These are phyloP conservation scores for Notodonta dromedarius DNA, from an alignment of 2,888 invertebrate genomes.

Conservation along the genomic window DNA sequence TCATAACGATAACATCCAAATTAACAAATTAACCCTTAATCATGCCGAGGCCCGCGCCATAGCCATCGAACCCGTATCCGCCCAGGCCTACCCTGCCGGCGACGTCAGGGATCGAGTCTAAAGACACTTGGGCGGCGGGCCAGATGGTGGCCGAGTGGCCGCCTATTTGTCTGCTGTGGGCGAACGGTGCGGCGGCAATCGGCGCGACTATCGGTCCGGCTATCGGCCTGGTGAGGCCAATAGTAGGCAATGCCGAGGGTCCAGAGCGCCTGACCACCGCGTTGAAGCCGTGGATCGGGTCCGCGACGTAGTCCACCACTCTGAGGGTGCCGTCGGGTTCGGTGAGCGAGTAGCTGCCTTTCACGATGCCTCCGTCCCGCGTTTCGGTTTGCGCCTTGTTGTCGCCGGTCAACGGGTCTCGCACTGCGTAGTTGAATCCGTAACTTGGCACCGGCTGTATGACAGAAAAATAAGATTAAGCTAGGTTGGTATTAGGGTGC, in stretches of 20 bases:
- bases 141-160: constrained; percentile 38
- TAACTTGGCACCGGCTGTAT: constrained; percentile 71
- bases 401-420: constrained; percentile 77
- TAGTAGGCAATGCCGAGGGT: constrained; percentile 51
- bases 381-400: constrained; percentile 74
- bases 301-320: constrained; percentile 74
- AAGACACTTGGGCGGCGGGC: constrained; percentile 20
- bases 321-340: constrained; percentile 77
- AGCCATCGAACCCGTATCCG: too few relatives aligned
- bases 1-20: constrained; percentile 18
- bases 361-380: constrained; percentile 74
- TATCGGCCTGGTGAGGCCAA: constrained; percentile 32
- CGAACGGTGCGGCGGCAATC: constrained; percentile 12
- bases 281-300: constrained; percentile 72
- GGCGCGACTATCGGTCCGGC: constrained; percentile 24
- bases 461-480: not conserved
- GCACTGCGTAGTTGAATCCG: constrained; percentile 79
- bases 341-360: constrained; percentile 74
- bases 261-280: constrained; percentile 76
- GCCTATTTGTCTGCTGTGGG: constrained; percentile 15
- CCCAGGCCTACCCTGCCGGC: constrained; percentile 24
- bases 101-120: constrained; percentile 21
- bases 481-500: too few relatives aligned
- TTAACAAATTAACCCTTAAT: constrained; percentile 3
- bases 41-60: constrained; percentile 8